Evolutionary conservation across 2,888 invertebrate genomes (phyloP).

Genomic region (Agrotis exclamationis): DNA sequence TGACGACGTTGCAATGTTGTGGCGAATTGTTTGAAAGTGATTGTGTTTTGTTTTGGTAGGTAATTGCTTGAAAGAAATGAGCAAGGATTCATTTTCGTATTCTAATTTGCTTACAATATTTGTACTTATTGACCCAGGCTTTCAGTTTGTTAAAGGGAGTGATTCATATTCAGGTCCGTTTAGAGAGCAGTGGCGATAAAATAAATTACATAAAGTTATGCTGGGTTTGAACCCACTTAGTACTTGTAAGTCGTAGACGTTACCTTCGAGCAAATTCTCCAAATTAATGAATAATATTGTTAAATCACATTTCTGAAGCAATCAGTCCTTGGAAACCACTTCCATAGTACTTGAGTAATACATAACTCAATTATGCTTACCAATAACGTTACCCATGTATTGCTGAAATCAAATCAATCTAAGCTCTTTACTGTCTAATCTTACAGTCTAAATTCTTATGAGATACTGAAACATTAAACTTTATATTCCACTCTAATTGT

Average conservation of each 20-base stretch:
- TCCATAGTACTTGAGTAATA: too few species aligned
- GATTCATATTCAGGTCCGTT: too few species aligned
- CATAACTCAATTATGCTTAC: too few species aligned
- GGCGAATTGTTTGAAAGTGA: neutral
- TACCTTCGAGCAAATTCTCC: too few species aligned
- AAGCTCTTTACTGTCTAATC: neutral
- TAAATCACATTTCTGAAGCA: neutral
- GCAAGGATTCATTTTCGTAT: too few species aligned
- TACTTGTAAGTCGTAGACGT: too few species aligned
- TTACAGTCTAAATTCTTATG: neutral
- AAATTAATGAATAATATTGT: neutral
- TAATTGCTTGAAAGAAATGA: neutral
- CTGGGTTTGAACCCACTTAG: too few species aligned
- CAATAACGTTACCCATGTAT: neutral
- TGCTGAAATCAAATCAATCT: neutral
- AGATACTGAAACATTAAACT: neutral
- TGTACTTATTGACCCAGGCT: too few species aligned
- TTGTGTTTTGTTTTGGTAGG: conserved; percentile 18
- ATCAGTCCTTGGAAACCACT: neutral
- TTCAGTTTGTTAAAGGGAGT: too few species aligned
- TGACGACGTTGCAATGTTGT: conserved; percentile 1
- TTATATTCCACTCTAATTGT: neutral
- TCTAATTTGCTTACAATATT: too few species aligned
- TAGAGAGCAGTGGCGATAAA: too few species aligned
- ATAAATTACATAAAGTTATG: too few species aligned